Evolutionary conservation across 1,140 invertebrate species (phyloP).

Genomic region (Drosophila neocordata): DNA sequence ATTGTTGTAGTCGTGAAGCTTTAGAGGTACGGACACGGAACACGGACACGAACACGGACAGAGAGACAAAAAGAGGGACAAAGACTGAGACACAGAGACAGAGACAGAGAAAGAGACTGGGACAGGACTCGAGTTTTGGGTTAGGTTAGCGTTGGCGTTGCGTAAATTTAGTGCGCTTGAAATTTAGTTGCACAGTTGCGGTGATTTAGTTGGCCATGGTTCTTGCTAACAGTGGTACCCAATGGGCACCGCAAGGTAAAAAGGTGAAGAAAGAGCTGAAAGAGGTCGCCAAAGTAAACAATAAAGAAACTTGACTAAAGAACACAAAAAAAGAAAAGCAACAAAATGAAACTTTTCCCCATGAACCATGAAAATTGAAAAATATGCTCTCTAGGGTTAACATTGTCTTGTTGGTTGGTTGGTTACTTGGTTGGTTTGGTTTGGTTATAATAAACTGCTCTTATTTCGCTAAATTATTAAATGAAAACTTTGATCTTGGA

Average conservation of each 20-base stretch:
- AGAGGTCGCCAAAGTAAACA: constrained; percentile 36
- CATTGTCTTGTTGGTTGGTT: neutral
- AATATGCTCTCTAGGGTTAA: constrained; percentile 3
- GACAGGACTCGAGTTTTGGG: constrained; percentile 14
- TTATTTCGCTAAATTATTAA: neutral
- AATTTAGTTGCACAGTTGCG: constrained; percentile 77
- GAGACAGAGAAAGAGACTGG: no score
- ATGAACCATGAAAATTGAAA: neutral
- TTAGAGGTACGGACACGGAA: constrained; percentile 6
- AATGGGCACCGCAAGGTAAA: constrained; percentile 1
- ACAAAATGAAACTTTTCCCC: neutral
- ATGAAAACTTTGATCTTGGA: constrained; percentile 3
- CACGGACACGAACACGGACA: neutral
- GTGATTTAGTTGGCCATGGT: constrained; percentile 69
- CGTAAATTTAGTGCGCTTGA: constrained; percentile 73
- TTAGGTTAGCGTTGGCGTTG: constrained; percentile 49
- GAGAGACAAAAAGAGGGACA: neutral
- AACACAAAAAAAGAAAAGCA: constrained; percentile 1
- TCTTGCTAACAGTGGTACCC: constrained; percentile 3
- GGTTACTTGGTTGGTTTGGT: no score
- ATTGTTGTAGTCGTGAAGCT: constrained; percentile 28
- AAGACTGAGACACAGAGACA: neutral
- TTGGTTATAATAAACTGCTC: neutral
- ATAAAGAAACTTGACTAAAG: constrained; percentile 19
- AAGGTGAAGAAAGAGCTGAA: constrained; percentile 16